Percentiles rank a stretch among this genome's conserved stretches.
Evolutionary conservation across 2,888 invertebrate species (phyloP).

Genomic region (Syritta pipiens): DNA sequence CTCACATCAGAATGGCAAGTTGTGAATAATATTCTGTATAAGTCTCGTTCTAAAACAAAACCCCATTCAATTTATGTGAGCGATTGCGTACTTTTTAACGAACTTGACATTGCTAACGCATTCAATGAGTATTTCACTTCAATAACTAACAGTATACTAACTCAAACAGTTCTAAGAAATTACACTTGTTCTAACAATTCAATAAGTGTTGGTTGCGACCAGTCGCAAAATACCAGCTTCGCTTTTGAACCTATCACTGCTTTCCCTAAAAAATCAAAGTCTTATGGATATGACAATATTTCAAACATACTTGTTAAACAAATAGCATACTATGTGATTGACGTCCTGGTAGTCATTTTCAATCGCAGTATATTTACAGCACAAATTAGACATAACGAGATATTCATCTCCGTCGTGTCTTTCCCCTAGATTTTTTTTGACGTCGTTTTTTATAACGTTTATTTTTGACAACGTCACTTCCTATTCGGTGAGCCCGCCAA

Average conservation of each 20-base stretch:
- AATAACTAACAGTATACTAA: background rate
- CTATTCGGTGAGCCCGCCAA: too few species aligned
- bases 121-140: background rate
- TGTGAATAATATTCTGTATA: background rate
- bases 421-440: too few species aligned
- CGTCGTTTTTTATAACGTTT: too few species aligned
- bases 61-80: background rate
- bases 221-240: too few species aligned
- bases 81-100: background rate
- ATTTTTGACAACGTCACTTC: too few species aligned
- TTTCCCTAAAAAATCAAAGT: too few species aligned
- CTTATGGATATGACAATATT: background rate
- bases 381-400: too few species aligned
- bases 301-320: background rate
- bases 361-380: background rate
- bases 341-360: background rate
- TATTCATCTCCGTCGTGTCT: too few species aligned
- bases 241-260: background rate
- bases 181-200: background rate
- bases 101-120: background rate
- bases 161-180: background rate
- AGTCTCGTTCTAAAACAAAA: background rate
- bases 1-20: background rate
- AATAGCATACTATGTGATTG: background rate
- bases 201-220: background rate